These are phyloP conservation scores for Drosophila austrosaltans DNA, from an alignment of 2,888 invertebrate genomes.

Conservation along the genomic window DNA sequence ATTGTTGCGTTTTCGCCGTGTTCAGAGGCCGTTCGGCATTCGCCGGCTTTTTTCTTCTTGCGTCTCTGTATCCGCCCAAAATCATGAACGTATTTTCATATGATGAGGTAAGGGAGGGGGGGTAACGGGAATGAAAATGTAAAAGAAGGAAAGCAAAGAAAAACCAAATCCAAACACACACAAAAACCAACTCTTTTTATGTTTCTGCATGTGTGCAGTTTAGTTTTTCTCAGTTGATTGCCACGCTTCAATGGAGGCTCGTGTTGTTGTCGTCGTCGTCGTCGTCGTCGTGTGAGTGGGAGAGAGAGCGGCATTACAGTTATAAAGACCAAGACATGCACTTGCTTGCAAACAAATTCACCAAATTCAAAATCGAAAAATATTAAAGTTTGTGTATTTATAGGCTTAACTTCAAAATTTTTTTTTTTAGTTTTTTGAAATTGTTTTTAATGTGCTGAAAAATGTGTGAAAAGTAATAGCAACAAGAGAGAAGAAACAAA, in stretches of 20 bases:
- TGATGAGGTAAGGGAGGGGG: background rate
- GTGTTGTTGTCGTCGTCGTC: conserved; percentile 36
- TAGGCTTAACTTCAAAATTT: background rate
- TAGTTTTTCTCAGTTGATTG: conserved; percentile 71
- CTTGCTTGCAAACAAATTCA: conserved; percentile 4
- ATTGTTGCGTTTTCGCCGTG: conserved; percentile 5
- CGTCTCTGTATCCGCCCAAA: conserved; percentile 27
- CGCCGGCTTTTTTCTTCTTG: background rate
- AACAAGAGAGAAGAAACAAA: background rate
- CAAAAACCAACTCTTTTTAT: conserved; percentile 27
- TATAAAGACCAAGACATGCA: conserved; percentile 16
- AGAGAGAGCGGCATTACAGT: conserved; percentile 8
- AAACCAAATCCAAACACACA: conserved; percentile 11
- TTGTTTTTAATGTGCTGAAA: conserved; percentile 10
- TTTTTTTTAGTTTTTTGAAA: background rate
- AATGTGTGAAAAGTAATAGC: conserved; percentile 4
- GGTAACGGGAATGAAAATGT: background rate
- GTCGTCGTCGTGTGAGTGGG: conserved; percentile 29
- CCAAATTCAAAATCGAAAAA: background rate
- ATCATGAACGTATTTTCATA: conserved; percentile 3
- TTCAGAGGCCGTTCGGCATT: conserved; percentile 11
- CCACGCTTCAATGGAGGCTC: conserved; percentile 81
- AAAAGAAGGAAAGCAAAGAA: background rate
- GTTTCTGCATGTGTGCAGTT: conserved; percentile 34
- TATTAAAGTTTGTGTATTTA: too few relatives aligned